Percentiles rank a stretch among this genome's conserved stretches.
phyloP scores from a whole-genome alignment of 1,140 invertebrate species.

The Drosophila mayri region DNA sequence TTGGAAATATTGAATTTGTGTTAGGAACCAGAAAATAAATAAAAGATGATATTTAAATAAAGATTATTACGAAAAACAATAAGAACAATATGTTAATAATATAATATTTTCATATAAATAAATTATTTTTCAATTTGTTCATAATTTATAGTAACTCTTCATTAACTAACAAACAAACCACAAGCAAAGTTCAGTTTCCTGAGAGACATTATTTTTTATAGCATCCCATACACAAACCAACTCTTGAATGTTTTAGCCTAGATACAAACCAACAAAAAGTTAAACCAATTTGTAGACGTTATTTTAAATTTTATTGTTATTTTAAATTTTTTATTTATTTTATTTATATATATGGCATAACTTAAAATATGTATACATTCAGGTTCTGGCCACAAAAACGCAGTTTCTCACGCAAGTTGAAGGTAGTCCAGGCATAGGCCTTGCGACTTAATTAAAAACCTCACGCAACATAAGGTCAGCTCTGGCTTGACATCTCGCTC shows the following conservation, averaged over 20 bases:
- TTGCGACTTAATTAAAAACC: conserved; percentile 44
- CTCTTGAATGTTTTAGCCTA: not conserved
- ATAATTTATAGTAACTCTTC: too few relatives aligned
- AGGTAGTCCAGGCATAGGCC: conserved; percentile 1
- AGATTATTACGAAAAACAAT: not conserved
- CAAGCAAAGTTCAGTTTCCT: too few relatives aligned
- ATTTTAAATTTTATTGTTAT: not conserved
- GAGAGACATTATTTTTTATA: not conserved
- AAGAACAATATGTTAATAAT: too few relatives aligned
- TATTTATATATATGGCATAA: not conserved
- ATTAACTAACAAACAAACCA: too few relatives aligned
- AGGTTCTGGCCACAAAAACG: not conserved
- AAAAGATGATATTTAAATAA: not conserved
- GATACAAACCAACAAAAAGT: not conserved
- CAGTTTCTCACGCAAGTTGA: conserved; percentile 18
- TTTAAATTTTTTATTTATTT: too few relatives aligned
- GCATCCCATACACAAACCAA: not conserved
- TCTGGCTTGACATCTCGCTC: conserved; percentile 20
- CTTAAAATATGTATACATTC: not conserved
- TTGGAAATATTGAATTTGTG: conserved; percentile 56
- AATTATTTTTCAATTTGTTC: too few relatives aligned
- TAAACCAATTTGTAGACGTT: not conserved
- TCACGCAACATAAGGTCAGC: conserved; percentile 65
- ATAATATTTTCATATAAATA: too few relatives aligned
- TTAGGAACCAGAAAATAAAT: not conserved